Evolutionary conservation across 2,888 invertebrate species (phyloP).

Genomic region (Harmothoe impar): DNA sequence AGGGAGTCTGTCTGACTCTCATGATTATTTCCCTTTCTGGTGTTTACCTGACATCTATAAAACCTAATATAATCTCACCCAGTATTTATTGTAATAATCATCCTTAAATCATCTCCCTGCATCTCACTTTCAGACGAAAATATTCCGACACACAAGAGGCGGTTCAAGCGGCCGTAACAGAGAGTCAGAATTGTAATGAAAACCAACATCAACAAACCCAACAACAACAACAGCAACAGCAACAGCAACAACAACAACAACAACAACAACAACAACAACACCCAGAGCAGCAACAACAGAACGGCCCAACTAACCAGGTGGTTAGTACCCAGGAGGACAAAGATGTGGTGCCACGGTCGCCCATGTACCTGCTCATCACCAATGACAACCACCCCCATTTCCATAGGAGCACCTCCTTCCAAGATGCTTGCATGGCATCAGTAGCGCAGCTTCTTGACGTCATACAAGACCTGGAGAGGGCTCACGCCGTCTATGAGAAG

Average conservation of each 20-base stretch:
- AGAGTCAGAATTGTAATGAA: slow-evolving; percentile 57
- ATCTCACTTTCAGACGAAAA: slow-evolving; percentile 63
- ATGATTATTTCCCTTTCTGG: too few species aligned
- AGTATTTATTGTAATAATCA: too few species aligned
- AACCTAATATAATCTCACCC: too few species aligned
- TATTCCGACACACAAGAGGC: slow-evolving; percentile 67
- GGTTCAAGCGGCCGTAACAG: slow-evolving; percentile 59
- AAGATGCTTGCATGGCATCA: slow-evolving; percentile 70
- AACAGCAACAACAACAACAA: slow-evolving; percentile 43
- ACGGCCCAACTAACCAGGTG: slow-evolving; percentile 7
- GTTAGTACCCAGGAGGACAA: background rate
- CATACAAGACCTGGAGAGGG: slow-evolving; percentile 73
- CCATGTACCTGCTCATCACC: slow-evolving; percentile 57
- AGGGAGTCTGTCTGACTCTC: too few species aligned
- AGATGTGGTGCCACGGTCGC: background rate
- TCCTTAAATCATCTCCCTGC: background rate
- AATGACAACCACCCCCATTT: slow-evolving; percentile 48
- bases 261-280: background rate
- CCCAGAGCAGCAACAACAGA: slow-evolving; percentile 44
- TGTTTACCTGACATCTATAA: too few species aligned
- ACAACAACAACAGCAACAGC: background rate
- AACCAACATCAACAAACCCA: background rate
- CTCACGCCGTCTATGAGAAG: slow-evolving; percentile 72
- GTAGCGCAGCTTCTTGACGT: slow-evolving; percentile 73
- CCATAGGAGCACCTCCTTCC: slow-evolving; percentile 65